These are phyloP conservation scores for Vandiemenella viatica DNA, from an alignment of 2,888 invertebrate species.

Conservation along the genomic window DNA sequence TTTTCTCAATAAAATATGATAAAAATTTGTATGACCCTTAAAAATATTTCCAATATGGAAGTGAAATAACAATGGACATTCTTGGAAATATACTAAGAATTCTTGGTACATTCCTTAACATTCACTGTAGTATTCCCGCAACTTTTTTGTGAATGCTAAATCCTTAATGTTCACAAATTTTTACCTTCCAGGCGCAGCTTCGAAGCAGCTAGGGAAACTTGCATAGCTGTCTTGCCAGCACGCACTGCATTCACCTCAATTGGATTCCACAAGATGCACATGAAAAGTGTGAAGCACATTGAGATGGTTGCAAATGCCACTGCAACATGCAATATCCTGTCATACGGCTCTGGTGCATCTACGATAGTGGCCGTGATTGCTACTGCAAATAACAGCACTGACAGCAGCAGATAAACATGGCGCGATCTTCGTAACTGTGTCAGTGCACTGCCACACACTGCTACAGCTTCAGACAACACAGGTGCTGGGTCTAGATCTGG, in stretches of 20 bases:
- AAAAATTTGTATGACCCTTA: too few relatives aligned
- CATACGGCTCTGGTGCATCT: conserved; percentile 27
- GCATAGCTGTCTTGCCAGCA: conserved; percentile 57
- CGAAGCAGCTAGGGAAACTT: conserved; percentile 28
- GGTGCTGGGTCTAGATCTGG: background rate
- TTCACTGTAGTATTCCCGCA: too few relatives aligned
- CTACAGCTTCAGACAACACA: conserved; percentile 34
- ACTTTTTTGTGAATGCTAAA: too few relatives aligned
- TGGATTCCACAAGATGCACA: conserved; percentile 69
- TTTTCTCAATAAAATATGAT: too few relatives aligned
- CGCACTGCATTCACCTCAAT: conserved; percentile 65
- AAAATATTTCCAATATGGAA: too few relatives aligned
- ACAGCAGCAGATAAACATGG: conserved; percentile 36
- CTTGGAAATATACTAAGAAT: too few relatives aligned
- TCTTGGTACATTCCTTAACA: too few relatives aligned
- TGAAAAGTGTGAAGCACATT: conserved; percentile 52
- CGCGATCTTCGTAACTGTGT: conserved; percentile 34
- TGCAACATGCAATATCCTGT: background rate
- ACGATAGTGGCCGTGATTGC: conserved; percentile 36
- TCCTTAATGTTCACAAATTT: too few relatives aligned
- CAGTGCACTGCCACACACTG: conserved; percentile 42
- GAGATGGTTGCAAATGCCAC: conserved; percentile 37
- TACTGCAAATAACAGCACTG: conserved; percentile 35
- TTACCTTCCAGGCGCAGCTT: too few relatives aligned
- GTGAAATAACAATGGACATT: too few relatives aligned